Percentiles rank a stretch among this genome's conserved stretches.
phyloP scores from a whole-genome alignment of 2,797 vertebrate species.

The Sandelia bainsii region DNA sequence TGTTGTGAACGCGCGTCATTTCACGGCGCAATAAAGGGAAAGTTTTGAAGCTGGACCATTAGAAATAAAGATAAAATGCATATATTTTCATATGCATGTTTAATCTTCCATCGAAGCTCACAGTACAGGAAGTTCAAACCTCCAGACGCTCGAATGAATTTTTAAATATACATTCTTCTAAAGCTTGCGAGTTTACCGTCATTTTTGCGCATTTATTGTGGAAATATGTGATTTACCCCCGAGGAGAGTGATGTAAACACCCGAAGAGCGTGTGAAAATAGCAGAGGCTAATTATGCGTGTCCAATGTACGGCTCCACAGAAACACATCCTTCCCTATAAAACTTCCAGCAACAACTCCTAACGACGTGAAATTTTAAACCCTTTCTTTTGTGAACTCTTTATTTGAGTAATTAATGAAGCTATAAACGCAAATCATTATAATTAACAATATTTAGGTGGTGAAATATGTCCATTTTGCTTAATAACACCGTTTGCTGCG shows the following conservation, averaged over 20 bases:
- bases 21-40: slow-evolving; percentile 37
- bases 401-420: slow-evolving; percentile 63
- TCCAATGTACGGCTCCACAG: slow-evolving; percentile 71
- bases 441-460: slow-evolving; percentile 49
- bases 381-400: slow-evolving; percentile 57
- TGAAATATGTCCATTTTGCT: slow-evolving; percentile 41
- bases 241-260: slow-evolving; percentile 78
- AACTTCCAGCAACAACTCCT: slow-evolving; percentile 56
- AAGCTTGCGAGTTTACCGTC: slow-evolving; percentile 19
- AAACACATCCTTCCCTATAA: slow-evolving; percentile 61
- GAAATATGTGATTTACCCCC: slow-evolving; percentile 75
- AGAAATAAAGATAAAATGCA: not conserved
- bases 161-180: slow-evolving; percentile 24
- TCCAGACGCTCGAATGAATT: slow-evolving; percentile 1
- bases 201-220: slow-evolving; percentile 54
- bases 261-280: slow-evolving; percentile 78
- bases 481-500: slow-evolving; percentile 34
- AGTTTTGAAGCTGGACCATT: slow-evolving; percentile 45
- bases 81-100: slow-evolving; percentile 18
- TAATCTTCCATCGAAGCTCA: slow-evolving; percentile 12
- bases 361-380: slow-evolving; percentile 49
- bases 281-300: slow-evolving; percentile 78
- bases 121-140: not conserved
- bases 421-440: slow-evolving; percentile 38
- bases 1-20: slow-evolving; percentile 60